Percentiles rank a stretch among this genome's conserved stretches.
Conservation (phyloP, 2,113 vertebrate species). For the Macroglossus sobrinus region DNA sequence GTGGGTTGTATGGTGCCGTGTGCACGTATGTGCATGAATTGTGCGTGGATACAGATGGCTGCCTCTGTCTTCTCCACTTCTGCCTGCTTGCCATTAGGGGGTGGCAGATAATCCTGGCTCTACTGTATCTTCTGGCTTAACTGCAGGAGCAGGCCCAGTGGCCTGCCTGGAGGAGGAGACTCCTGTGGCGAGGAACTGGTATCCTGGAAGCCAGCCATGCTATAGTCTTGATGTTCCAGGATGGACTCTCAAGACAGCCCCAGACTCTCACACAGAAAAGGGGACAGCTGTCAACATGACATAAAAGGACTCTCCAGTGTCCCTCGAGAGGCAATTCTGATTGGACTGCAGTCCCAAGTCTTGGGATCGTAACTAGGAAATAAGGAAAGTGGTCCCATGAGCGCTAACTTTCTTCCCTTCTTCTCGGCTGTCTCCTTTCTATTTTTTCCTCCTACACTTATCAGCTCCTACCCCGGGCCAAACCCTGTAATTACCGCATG, state of each 20-base stretch:
- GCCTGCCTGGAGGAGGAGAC: not conserved
- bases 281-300: not conserved
- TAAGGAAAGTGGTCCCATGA: not conserved
- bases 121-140: not conserved
- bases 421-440: no score
- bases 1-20: rapidly evolving
- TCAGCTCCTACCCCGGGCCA: no score
- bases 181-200: not conserved
- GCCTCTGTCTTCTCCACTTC: not conserved
- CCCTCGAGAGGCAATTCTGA: not conserved
- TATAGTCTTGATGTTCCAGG: not conserved
- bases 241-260: not conserved
- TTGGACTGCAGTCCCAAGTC: not conserved
- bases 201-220: not conserved
- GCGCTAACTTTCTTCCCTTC: not conserved
- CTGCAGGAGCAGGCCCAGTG: not conserved
- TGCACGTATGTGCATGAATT: not conserved
- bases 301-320: not conserved
- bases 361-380: not conserved
- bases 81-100: not conserved
- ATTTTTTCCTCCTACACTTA: not conserved
- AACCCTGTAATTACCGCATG: not conserved
- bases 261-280: not conserved
- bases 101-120: not conserved
- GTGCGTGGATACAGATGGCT: rapidly evolving